Base-by-base conservation (phyloP, 2,797 vertebrate genomes). In the Tarsius wallacei region DNA sequence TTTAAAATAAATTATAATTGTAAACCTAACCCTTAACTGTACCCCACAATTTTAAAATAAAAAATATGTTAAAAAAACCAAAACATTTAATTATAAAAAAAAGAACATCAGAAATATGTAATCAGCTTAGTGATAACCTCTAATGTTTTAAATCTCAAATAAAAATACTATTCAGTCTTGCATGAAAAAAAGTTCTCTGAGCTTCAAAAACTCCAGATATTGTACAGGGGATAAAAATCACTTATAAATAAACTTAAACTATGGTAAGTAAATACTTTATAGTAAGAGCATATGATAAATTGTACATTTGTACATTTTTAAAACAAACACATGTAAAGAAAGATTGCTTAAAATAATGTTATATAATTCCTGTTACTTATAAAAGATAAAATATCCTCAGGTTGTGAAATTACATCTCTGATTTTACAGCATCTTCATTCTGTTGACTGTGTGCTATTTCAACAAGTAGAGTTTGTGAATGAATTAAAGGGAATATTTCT, bases 371-470 rank as follows among this genome's bases (percentile, higher is more conserved):
- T 33, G 13, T 68, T 73, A 91, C 57, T 86, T 2, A 64, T 63
- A 33, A 85, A 91, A 77, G 28, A n/a, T 63, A n/a, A 12, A 53
- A 91, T 97, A 47, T 16, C 16, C 2, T 68, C 3, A 87, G 21
- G 53, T 93, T 93, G 13, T 70, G 22, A 88, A 84, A 84, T 55
- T 91, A 76, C 73, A 77, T 80, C n/a, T 51, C 16, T 86, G 22
- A 66, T 85, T 80, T 81, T 91, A 51, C 1, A 64, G 14, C 31
- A 42, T 21, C 26, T 90, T 90, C 15, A 11, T 91, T 88, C 26
- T 87, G 13, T 87, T 61, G 31, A 0, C 26, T 87, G 1, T 78
- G 3, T 81, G 76, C 47, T 42, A 28, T 81, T 85, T 91, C 36
- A 64, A 88, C 21, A 33, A 0, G 7, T 28, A 68, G 17, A 87